Evolutionary conservation across 1,140 invertebrate genomes (phyloP), one percentile per base, ranked within the genome.

Genomic region (Anthonomus grandis): DNA sequence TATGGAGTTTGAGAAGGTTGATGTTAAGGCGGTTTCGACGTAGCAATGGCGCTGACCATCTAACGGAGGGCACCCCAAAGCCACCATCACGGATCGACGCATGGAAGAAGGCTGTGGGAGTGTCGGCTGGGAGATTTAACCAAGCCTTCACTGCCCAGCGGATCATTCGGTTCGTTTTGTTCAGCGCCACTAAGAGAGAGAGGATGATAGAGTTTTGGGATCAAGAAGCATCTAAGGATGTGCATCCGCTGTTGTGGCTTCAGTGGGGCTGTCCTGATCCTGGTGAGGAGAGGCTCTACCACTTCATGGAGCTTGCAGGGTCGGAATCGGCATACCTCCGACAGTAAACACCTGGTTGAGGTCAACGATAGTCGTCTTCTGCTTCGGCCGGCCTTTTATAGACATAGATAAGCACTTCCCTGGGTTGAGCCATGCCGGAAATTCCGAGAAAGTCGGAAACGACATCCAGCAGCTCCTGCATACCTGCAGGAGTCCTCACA

Each of bases 11-110:
- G 3, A 25, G 45, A 3, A 47, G 21, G n/a, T n/a, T 31, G 10
- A 25, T 4, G 9, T 6, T 12, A 4, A 47, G 45, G 6, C 45
- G 22, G 4, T 31, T 23, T 18, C 27, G n/a, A 10, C 31, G 27
- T 4, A 12, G 34, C 13, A 19, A 34, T 4, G 48, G 48, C 4
- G 21, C 36, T 6, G 15, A 5, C 17, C 4, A 12, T 18, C 48
- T 17, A 4, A 51, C 12, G 4, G 31, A 18, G 3, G 31, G 31
- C 63, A 66, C 22, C n/a, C 66, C 64, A 10, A 68, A 45, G n/a
- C 66, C 66, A 0, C 66, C 66, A 37, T 68, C 66, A 13, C 50
- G 21, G 2, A 58, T 31, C 1, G 23, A 13, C 9, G 57, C 64
- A 45, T 66, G 47, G 10, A 68, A 31, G 19, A 50, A 44, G n/a